Base-by-base conservation (phyloP, 1,140 invertebrate genomes). In the Pristionchus pacificus region DNA sequence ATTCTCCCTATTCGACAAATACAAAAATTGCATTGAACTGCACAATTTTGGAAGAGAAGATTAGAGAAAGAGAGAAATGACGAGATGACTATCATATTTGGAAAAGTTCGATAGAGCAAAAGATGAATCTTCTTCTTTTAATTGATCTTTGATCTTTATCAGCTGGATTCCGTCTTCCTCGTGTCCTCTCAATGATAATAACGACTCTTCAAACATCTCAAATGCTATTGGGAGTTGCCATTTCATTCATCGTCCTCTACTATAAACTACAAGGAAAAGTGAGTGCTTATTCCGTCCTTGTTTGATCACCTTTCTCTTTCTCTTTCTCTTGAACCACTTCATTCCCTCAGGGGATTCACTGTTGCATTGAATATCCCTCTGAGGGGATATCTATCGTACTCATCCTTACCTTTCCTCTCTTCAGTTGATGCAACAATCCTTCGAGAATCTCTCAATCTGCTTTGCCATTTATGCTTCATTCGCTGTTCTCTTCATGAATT, bases 201-300 rank as follows among this genome's bases (percentile, higher is more conserved):
- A 98, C 95, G 1, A 87, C 89, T 3, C 87, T 94, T 31, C 95
- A 97, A 84, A 87, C 97, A 13, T 87, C 89, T 0, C 95, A 97
- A 86, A 98, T 98, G 95, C 88, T 97, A n/a, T 88, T 95, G 70
- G 95, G 95, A 0, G 90, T 97, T 77, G 95, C 95, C 84, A 86
- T 94, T 59, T 93, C 90, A 88, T 91, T 92, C 19, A 87, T 86
- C 77, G 80, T 85, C 31, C 77, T 83, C 24, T 84, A 85, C 68
- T 70, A 74, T 10, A 75, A 75, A 31, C 85, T 85, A 6, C 67
- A 73, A 58, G 71, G 71, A 29, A 74, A 80, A 63, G 75, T 77
- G 59, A 87, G 86, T 73, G 70, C 83, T 6, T n/a, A n/a, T n/a
- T n/a, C n/a, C n/a, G n/a, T n/a, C n/a, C n/a, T 79, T 84, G 38